Conservation (phyloP, 1,140 invertebrate genomes). For the Brachionus plicatilis region DNA sequence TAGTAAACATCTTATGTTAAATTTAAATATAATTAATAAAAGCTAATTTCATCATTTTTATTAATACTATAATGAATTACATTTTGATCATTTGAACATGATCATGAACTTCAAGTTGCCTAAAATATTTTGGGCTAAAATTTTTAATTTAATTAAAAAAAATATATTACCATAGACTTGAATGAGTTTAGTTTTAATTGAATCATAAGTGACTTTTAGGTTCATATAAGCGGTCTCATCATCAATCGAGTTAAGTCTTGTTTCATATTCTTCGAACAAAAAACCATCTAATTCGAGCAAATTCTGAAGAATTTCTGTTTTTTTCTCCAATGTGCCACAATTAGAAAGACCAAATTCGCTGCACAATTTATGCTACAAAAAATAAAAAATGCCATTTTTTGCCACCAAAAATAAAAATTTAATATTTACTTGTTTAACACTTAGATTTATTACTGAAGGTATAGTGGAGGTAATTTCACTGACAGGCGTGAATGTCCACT, state of each 20-base stretch:
- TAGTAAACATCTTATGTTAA: too few species aligned
- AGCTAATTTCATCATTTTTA: too few species aligned
- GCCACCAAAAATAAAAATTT: not conserved
- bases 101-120: too few species aligned
- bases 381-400: not conserved
- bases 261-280: conserved; percentile 32
- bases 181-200: not conserved
- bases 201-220: conserved; percentile 21
- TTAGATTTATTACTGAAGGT: not conserved
- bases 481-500: conserved; percentile 17
- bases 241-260: conserved; percentile 9
- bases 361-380: conserved; percentile 32
- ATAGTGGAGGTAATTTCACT: not conserved
- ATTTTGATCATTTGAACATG: too few species aligned
- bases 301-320: conserved; percentile 21
- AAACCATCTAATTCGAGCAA: not conserved
- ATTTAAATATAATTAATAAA: too few species aligned
- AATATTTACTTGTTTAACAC: conserved; percentile 22
- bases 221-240: not conserved
- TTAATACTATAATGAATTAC: too few species aligned
- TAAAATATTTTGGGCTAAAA: too few species aligned
- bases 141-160: not conserved
- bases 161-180: conserved; percentile 23
- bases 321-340: conserved; percentile 21
- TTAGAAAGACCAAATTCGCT: conserved; percentile 23